Evolutionary conservation across 2,113 vertebrate genomes (phyloP).

Genomic region (Gasterosteus aculeatus): DNA sequence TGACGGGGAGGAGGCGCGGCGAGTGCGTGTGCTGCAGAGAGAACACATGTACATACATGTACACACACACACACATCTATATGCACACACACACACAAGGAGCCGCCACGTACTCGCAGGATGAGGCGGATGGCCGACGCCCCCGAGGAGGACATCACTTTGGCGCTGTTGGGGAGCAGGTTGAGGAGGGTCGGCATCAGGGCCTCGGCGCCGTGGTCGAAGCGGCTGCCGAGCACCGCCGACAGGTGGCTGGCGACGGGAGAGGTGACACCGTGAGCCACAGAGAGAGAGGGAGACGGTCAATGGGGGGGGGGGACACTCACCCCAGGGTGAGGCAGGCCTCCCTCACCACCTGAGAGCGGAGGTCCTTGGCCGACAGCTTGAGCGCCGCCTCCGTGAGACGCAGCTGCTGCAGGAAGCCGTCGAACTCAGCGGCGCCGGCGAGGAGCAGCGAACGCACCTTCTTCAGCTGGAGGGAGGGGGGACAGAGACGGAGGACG

Average conservation of each 20-base stretch:
- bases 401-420: slow-evolving; percentile 90
- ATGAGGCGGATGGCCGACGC: slow-evolving; percentile 91
- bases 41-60: not conserved
- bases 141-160: slow-evolving; percentile 95
- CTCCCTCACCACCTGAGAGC: slow-evolving; percentile 96
- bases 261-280: no score
- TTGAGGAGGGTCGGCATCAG: slow-evolving; percentile 91
- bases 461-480: slow-evolving; percentile 87
- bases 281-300: not conserved
- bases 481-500: not conserved
- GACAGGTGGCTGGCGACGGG: slow-evolving; percentile 87
- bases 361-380: slow-evolving; percentile 93
- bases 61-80: no score
- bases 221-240: slow-evolving; percentile 88
- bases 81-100: no score
- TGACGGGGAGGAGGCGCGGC: slow-evolving; percentile 95
- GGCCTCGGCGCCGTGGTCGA: slow-evolving; percentile 94
- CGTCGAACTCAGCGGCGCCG: slow-evolving; percentile 90
- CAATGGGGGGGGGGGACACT: not conserved
- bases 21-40: slow-evolving; percentile 90
- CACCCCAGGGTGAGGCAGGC: slow-evolving; percentile 94
- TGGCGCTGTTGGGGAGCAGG: slow-evolving; percentile 94
- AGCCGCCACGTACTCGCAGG: slow-evolving; percentile 84
- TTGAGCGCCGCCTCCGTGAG: slow-evolving; percentile 92
- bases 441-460: slow-evolving; percentile 91